Evolutionary conservation across 2,113 vertebrate species (phyloP), one percentile per base, ranked within the genome.

Genomic region (Aptenodytes forsteri): DNA sequence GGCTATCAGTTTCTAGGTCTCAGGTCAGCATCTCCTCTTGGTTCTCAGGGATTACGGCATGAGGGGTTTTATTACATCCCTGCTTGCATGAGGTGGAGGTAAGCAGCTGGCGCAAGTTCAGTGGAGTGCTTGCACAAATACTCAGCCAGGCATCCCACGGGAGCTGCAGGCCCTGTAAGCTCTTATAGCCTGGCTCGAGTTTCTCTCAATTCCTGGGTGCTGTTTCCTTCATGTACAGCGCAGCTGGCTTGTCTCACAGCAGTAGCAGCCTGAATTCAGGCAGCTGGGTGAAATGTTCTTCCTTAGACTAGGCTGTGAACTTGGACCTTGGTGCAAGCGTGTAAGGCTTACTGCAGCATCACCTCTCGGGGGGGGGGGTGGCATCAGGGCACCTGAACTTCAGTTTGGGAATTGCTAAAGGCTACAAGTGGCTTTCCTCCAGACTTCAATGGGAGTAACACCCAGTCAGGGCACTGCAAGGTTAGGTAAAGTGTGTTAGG

Each of bases 351-450:
- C 40, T 56, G 78, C 69, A 50, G 49, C 49, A 11, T 30, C 8
- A 0, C 3, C 25, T 23, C 38, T 15, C 1, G 5, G 42, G 42
- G 42, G 42, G 4, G 6, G 7, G 7, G 14, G 10, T 2, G 4
- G 7, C 14, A 19, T 36, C 21, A 26, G 20, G 46, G 56, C 23
- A 7, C 22, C 27, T 19, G 10, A 36, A 7, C 10, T 20, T 20
- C 0, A 47, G 27, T n/a, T n/a, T 66, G 40, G 50, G 22, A 70
- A 2, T 5, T 62, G 26, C 61, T 26, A 19, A 8, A 89, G 20
- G 5, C 59, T 55, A 1, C 46, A 19, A 1, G 34, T 50, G 59
- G 13, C 22, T 83, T 66, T 80, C 40, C 26, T 6, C 46, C 42
- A 47, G 61, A 1, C 23, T 66, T 13, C 27, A 7, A 7, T 14